Conservation (phyloP, 1,140 invertebrate genomes). For the Tachypleus tridentatus region DNA sequence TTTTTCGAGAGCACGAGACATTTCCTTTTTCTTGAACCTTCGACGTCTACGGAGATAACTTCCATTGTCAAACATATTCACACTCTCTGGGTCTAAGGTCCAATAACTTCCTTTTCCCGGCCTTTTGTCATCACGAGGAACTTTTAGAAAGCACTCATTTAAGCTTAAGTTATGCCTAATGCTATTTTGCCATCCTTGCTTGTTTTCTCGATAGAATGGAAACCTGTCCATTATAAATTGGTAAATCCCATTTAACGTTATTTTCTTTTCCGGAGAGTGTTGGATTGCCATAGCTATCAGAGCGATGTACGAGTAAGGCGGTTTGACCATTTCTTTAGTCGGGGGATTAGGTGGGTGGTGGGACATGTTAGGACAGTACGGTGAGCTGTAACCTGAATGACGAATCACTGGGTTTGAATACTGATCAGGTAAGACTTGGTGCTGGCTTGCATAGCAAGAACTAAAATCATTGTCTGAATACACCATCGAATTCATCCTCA, state of each 20-base stretch:
- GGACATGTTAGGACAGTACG: too few relatives aligned
- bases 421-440: too few relatives aligned
- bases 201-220: constrained; percentile 92
- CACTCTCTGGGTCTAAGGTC: constrained; percentile 90
- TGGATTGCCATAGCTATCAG: constrained; percentile 98
- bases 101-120: constrained; percentile 95
- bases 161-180: constrained; percentile 93
- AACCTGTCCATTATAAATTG: constrained; percentile 98
- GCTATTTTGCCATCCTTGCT: constrained; percentile 77
- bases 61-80: constrained; percentile 98
- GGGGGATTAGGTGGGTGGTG: too few relatives aligned
- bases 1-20: too few relatives aligned
- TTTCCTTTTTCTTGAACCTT: background rate
- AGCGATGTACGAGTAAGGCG: constrained; percentile 96
- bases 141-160: constrained; percentile 98
- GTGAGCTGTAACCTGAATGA: too few relatives aligned
- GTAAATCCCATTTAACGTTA: constrained; percentile 96
- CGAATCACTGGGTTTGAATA: too few relatives aligned
- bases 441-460: too few relatives aligned
- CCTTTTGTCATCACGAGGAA: constrained; percentile 82
- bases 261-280: constrained; percentile 78
- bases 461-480: too few relatives aligned
- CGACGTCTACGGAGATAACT: constrained; percentile 76
- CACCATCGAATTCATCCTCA: too few relatives aligned
- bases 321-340: constrained; percentile 46